phyloP scores from a whole-genome alignment of 2,797 vertebrate species.

The Onychomys leucogaster region DNA sequence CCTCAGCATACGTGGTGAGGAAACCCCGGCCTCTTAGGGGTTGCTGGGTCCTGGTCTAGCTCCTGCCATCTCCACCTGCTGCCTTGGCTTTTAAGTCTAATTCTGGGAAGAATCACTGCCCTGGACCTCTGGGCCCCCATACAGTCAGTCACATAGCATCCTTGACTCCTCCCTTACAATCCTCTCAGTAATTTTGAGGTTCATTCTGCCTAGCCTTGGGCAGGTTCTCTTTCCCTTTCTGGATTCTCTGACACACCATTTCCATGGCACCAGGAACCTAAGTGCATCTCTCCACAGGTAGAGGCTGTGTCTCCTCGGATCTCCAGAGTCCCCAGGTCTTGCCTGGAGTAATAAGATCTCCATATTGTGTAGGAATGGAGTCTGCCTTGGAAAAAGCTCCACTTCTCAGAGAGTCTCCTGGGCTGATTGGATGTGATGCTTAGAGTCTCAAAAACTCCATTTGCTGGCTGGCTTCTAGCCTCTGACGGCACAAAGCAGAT shows the following conservation, averaged over 20 bases:
- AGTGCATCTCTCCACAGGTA: neutral
- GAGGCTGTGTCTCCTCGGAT: neutral
- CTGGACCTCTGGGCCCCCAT: neutral
- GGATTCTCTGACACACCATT: neutral
- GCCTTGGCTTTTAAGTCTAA: neutral
- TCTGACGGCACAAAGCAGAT: neutral
- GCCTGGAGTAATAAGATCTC: neutral
- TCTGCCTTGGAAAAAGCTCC: neutral
- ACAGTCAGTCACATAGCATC: neutral
- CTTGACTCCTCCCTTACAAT: conserved; percentile 1
- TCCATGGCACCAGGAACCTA: conserved; percentile 46
- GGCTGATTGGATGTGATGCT: neutral
- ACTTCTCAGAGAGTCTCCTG: neutral
- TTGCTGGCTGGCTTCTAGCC: neutral
- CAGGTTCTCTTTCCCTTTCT: neutral
- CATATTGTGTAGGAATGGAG: rapidly evolving
- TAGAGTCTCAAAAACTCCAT: conserved; percentile 42
- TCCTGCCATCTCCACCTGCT: rapidly evolving
- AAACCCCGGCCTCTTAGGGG: neutral
- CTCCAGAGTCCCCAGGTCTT: neutral
- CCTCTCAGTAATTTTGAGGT: conserved; percentile 39
- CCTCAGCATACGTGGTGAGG: neutral
- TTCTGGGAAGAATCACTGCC: neutral
- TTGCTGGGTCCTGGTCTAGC: neutral
- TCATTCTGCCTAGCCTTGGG: neutral